Evolutionary conservation across 2,113 vertebrate genomes (phyloP).

Genomic region (Orthonyx spaldingii): DNA sequence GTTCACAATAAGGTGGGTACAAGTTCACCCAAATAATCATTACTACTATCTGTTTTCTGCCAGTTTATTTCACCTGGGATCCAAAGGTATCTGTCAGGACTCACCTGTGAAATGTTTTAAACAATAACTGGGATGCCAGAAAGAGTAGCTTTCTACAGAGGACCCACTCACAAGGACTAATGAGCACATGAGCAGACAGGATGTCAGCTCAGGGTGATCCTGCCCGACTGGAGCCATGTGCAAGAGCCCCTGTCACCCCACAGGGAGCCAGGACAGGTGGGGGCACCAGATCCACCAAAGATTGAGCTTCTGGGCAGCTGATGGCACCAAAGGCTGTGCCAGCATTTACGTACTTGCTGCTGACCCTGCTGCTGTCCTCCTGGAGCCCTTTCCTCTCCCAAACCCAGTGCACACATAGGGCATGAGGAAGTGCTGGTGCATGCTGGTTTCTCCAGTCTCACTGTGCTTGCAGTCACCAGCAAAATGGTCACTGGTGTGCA

Average conservation of each 20-base stretch:
- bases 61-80: not conserved
- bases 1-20: not conserved
- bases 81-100: not conserved
- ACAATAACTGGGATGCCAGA: not conserved
- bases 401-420: not conserved
- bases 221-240: accelerated
- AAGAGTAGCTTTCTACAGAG: not conserved
- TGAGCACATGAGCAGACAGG: not conserved
- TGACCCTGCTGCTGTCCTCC: not conserved
- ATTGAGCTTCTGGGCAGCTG: not conserved
- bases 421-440: not conserved
- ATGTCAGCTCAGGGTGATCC: not conserved
- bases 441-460: not conserved
- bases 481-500: accelerated
- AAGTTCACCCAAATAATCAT: not conserved
- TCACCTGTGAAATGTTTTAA: not conserved
- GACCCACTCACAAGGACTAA: not conserved
- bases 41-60: not conserved
- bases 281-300: not conserved
- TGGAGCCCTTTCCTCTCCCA: not conserved
- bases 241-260: not conserved
- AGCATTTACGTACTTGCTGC: not conserved
- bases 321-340: not conserved
- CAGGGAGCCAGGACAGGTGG: not conserved
- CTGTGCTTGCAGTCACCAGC: not conserved